These are phyloP conservation scores for Lethrus apterus DNA, from an alignment of 1,140 invertebrate genomes.

Conservation along the genomic window DNA sequence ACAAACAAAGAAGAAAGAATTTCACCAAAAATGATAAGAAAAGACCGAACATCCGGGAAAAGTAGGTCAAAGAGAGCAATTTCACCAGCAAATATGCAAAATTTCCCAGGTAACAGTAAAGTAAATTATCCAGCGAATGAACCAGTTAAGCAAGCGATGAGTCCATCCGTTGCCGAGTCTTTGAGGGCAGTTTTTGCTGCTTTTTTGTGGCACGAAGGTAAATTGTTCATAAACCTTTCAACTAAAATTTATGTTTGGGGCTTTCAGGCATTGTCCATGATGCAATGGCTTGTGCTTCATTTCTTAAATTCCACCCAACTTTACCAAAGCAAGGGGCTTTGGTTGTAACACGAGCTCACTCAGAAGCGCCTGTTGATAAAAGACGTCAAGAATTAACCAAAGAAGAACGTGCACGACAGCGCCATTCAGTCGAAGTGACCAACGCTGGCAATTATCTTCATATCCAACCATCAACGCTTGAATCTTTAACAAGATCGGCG, in stretches of 20 bases:
- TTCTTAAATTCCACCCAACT: slow-evolving; percentile 89
- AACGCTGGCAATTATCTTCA: slow-evolving; percentile 66
- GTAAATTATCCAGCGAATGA: slow-evolving; percentile 36
- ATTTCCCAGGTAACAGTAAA: slow-evolving; percentile 34
- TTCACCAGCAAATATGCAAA: slow-evolving; percentile 49
- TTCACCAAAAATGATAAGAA: slow-evolving; percentile 56
- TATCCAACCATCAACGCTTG: slow-evolving; percentile 69
- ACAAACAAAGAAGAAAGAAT: slow-evolving; percentile 51
- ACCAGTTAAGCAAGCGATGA: slow-evolving; percentile 72
- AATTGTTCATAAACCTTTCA: background rate
- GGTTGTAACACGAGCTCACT: slow-evolving; percentile 53
- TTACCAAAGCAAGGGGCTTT: slow-evolving; percentile 72
- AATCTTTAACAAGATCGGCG: slow-evolving; percentile 66
- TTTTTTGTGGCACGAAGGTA: slow-evolving; percentile 91
- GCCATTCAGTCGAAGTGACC: slow-evolving; percentile 81
- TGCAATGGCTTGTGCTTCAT: slow-evolving; percentile 94
- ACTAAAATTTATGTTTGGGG: background rate
- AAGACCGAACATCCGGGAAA: slow-evolving; percentile 49
- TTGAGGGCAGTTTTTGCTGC: slow-evolving; percentile 90
- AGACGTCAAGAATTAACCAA: slow-evolving; percentile 44
- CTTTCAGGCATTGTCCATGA: slow-evolving; percentile 79
- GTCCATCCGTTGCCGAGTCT: slow-evolving; percentile 88
- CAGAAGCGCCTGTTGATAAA: slow-evolving; percentile 38
- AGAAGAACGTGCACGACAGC: slow-evolving; percentile 58
- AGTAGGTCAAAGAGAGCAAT: slow-evolving; percentile 52